Evolutionary conservation across 2,113 vertebrate species (phyloP), one percentile per base, ranked within the genome.

Genomic region (Oryzias melastigma): DNA sequence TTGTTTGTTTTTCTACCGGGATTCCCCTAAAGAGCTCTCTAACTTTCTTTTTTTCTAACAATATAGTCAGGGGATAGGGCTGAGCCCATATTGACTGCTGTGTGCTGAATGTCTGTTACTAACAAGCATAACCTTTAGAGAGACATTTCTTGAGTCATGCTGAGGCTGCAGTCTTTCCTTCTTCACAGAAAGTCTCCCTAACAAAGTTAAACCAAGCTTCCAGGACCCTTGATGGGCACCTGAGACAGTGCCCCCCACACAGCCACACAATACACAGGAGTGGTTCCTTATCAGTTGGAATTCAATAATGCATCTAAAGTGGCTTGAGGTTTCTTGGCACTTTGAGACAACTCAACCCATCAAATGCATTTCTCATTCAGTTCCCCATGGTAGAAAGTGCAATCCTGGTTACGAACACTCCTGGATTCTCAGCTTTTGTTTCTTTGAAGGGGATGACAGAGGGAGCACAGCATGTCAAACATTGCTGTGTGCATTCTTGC

Each of bases 121-220:
- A 43, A 64, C 49, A 71, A 71, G 68, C 45, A 53, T 57, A 70
- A 60, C 62, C 58, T 61, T 61, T 63, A 52, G n/a, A 50, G 14
- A 24, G 46, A 48, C 57, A 55, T 24, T 20, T 15, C 22, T 46
- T 35, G 4, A 20, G 19, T 17, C 17, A 22, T 44, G 6, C 27
- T 52, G 14, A 57, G 20, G 16, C 29, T 43, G 25, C 35, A 17
- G 22, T 45, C 6, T 29, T 35, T 20, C 19, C 29, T 20, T 25
- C 17, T 45, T 43, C 15, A 41, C 49, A 52, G 20, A 62, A 43
- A n/a, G 18, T 20, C 3, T 60, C 13, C n/a, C 25, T 2, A 24
- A 49, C 18, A 40, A 35, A 48, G 18, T 35, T 35, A 35, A 35
- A 35, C 35, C 35, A 13, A 35, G 35, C 35, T 35, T 35, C 35